These are phyloP conservation scores for Picathartes gymnocephalus DNA, from an alignment of 2,113 vertebrate genomes.

Conservation along the genomic window DNA sequence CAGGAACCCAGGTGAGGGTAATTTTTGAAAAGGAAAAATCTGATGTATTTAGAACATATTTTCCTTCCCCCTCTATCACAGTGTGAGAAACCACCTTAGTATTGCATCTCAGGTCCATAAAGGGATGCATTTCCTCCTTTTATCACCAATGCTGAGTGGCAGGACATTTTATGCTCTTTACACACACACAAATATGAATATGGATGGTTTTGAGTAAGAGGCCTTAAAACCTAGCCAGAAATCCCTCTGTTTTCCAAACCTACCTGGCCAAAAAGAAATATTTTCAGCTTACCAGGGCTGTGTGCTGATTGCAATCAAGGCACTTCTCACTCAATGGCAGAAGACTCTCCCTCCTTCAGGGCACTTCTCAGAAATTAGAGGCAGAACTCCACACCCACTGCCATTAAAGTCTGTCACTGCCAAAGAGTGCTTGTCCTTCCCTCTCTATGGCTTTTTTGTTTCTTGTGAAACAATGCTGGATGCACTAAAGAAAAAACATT, in stretches of 20 bases:
- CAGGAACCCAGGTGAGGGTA: neutral
- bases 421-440: neutral
- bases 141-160: neutral
- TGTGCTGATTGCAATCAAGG: neutral
- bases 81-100: neutral
- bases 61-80: fast-evolving
- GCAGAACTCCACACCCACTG: neutral
- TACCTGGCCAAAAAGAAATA: neutral
- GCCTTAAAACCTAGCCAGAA: neutral
- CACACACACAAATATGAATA: neutral
- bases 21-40: neutral
- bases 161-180: neutral
- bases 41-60: neutral
- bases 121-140: neutral
- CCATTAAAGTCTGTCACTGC: neutral
- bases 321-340: neutral
- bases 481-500: neutral
- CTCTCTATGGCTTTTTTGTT: neutral
- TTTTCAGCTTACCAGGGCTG: neutral
- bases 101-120: neutral
- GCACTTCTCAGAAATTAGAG: neutral
- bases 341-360: neutral
- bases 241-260: neutral
- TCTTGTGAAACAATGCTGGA: neutral
- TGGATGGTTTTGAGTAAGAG: neutral